Evolutionary conservation across 2,113 vertebrate genomes (phyloP).

Genomic region (Hylia prasina): DNA sequence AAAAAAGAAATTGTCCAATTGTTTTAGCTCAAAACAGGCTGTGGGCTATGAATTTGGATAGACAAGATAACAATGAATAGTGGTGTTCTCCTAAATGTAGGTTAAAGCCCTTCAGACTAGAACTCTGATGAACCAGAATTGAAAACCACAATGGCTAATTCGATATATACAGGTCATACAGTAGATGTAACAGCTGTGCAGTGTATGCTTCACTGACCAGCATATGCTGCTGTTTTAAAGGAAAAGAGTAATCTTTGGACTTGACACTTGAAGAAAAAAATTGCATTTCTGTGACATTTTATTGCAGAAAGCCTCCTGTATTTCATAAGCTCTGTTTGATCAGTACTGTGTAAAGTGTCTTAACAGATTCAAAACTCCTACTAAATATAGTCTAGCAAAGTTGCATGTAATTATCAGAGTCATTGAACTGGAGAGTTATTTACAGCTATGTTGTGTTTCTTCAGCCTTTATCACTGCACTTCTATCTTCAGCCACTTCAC

Average conservation of each 20-base stretch:
- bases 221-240: conserved; percentile 7
- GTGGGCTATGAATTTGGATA: conserved; percentile 17
- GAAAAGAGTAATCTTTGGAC: neutral
- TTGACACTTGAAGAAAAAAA: neutral
- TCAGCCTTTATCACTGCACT: neutral
- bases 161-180: conserved; percentile 20
- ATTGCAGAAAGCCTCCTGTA: neutral
- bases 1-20: neutral
- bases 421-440: conserved; percentile 19
- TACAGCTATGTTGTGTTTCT: conserved; percentile 3
- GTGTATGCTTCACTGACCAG: conserved; percentile 30
- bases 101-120: conserved; percentile 4
- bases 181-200: conserved; percentile 43
- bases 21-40: neutral
- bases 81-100: conserved; percentile 40
- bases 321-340: neutral
- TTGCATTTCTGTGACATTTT: neutral
- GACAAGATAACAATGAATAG: neutral
- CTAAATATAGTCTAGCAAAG: conserved; percentile 22
- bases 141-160: conserved; percentile 13
- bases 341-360: neutral
- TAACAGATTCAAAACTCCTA: neutral
- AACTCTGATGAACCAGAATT: conserved; percentile 42
- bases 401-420: conserved; percentile 32
- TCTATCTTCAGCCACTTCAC: neutral